phyloP scores from a whole-genome alignment of 2,888 invertebrate genomes.

The Patella caerulea region DNA sequence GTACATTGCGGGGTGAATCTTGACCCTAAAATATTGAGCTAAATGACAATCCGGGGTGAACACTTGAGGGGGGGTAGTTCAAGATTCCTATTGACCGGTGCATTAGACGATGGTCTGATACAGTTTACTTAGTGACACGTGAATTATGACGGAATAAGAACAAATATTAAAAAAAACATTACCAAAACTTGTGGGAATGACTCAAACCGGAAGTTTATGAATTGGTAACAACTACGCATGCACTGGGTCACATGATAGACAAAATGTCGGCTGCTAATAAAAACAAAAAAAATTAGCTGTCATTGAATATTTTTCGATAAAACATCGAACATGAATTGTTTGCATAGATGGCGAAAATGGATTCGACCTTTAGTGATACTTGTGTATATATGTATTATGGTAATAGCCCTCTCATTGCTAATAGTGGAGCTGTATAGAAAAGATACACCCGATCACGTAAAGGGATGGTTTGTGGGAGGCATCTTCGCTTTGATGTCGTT shows the following conservation, averaged over 20 bases:
- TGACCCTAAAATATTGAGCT: too few relatives aligned
- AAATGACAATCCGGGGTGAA: too few relatives aligned
- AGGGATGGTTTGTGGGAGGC: conserved; percentile 86
- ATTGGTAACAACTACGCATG: conserved; percentile 11
- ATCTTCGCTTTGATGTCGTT: conserved; percentile 92
- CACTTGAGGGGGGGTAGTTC: too few relatives aligned
- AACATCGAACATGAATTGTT: conserved; percentile 43
- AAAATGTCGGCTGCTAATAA: conserved; percentile 31
- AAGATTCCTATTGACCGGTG: too few relatives aligned
- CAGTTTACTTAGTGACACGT: too few relatives aligned
- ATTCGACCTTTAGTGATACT: conserved; percentile 87
- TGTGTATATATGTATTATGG: conserved; percentile 84
- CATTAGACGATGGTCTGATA: too few relatives aligned
- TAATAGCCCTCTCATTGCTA: conserved; percentile 87
- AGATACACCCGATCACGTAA: conserved; percentile 81
- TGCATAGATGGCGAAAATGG: conserved; percentile 84
- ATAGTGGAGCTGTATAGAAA: conserved; percentile 85
- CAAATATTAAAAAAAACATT: too few relatives aligned
- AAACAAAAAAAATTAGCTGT: conserved; percentile 16
- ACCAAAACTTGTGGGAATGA: neutral
- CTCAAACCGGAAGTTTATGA: conserved; percentile 10
- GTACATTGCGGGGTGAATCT: too few relatives aligned
- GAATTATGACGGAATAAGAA: too few relatives aligned
- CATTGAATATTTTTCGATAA: neutral
- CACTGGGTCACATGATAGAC: conserved; percentile 30